A percentile compares a stretch with the other conserved stretches of the same genome.
phyloP scores from a whole-genome alignment of 2,888 invertebrate species.

The Noctua comes region DNA sequence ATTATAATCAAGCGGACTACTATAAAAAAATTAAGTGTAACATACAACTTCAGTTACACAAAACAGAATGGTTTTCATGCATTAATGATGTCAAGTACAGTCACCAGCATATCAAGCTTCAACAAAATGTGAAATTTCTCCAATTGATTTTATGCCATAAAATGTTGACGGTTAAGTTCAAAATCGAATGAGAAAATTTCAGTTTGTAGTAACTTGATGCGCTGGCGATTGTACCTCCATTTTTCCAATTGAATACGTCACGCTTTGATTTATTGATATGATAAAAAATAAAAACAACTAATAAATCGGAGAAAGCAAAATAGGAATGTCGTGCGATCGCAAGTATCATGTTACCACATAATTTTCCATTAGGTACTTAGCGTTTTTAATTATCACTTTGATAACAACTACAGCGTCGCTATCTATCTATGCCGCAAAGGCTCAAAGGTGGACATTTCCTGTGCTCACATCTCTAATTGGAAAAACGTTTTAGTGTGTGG shows the following conservation, averaged over 20 bases:
- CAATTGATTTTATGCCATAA: too few relatives aligned
- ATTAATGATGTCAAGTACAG: constrained; percentile 51
- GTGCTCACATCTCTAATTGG: constrained; percentile 56
- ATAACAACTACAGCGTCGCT: constrained; percentile 41
- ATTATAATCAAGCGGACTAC: constrained; percentile 35
- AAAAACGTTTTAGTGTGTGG: constrained; percentile 51
- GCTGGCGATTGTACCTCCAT: neutral
- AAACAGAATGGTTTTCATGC: constrained; percentile 57
- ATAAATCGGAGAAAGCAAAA: neutral
- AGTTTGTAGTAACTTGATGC: too few relatives aligned
- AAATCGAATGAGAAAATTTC: too few relatives aligned
- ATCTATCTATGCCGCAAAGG: constrained; percentile 25
- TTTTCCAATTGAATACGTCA: constrained; percentile 57
- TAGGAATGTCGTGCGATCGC: constrained; percentile 5
- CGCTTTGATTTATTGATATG: neutral
- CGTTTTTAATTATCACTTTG: constrained; percentile 44
- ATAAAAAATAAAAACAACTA: neutral
- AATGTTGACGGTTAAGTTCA: too few relatives aligned
- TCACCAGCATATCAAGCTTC: too few relatives aligned
- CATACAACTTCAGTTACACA: constrained; percentile 29
- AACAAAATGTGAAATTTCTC: too few relatives aligned
- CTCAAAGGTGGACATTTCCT: constrained; percentile 36
- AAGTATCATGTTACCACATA: constrained; percentile 2
- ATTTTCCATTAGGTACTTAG: constrained; percentile 20
- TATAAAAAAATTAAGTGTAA: constrained; percentile 35